Base-by-base conservation (phyloP, 2,797 vertebrate genomes). In the Epinephelus awoara region DNA sequence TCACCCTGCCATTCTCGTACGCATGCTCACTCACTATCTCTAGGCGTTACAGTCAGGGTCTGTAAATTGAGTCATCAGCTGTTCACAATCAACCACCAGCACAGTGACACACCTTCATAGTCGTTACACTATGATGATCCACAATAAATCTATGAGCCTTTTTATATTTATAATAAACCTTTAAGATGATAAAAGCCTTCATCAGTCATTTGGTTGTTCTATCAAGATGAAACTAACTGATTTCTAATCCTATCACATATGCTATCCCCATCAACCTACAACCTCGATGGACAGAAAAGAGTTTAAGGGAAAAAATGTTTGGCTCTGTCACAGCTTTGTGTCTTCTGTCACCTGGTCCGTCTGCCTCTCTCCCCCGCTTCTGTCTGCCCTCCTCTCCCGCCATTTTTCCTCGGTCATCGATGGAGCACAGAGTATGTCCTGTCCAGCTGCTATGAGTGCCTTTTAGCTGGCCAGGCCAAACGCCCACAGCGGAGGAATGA, bases 401-500 rank as follows among this genome's bases (percentile, higher is more conserved):
- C 66, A 78, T 74, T 27, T 71, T 79, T 70, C 72, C 59, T 61
- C 29, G 21, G 69, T 77, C 85, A 85, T 74, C 61, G 29, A 21
- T n/a, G 49, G 71, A 87, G 72, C 3, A 81, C 84, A 88, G 63
- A 82, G 51, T 58, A 27, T 6, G 76, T 85, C 76, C 84, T 82
- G 85, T 92, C 84, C 87, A 80, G 79, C 77, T 86, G 77, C 86
- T 79, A 59, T 69, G 40, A 67, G 21, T 62, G 70, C 51, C 74
- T 79, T 88, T 76, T 54, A 68, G 58, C 82, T 42, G 76, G 77
- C 66, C 83, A 34, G 80, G 71, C 67, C 61, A 81, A 90, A 88
- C 84, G 61, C 86, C 90, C 88, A 91, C 85, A 78, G 66, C 72
- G 46, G 62, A 76, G 67, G 44, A 92, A 89, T 89, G 75, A 93